Evolutionary conservation across 2,113 vertebrate species (phyloP).

Genomic region (Aramus guarauna): DNA sequence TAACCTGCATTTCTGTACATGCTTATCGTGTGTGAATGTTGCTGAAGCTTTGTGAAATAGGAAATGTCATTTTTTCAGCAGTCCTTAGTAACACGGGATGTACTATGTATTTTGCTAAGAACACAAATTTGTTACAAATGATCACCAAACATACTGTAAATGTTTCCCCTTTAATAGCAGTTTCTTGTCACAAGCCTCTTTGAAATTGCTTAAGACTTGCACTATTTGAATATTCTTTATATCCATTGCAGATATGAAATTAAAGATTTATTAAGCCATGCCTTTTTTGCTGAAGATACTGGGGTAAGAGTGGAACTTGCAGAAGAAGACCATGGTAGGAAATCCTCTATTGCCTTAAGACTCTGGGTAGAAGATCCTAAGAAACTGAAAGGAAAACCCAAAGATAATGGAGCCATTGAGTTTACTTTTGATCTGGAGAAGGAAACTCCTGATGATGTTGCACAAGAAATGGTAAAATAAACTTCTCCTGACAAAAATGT

Average conservation of each 20-base stretch:
- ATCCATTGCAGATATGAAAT: conserved; percentile 87
- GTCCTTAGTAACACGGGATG: not conserved
- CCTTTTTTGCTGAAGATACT: conserved; percentile 98
- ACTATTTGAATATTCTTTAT: conserved; percentile 14
- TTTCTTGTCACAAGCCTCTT: not conserved
- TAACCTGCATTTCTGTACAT: not conserved
- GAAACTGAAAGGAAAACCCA: conserved; percentile 98
- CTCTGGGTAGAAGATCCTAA: conserved; percentile 98
- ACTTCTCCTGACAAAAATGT: conserved; percentile 3
- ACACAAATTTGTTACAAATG: not conserved
- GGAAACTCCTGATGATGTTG: conserved; percentile 93
- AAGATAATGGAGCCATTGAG: conserved; percentile 96
- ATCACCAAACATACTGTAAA: not conserved
- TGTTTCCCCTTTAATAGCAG: not conserved
- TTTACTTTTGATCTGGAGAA: conserved; percentile 94
- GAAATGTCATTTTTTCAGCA: not conserved
- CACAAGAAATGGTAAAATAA: conserved; percentile 96
- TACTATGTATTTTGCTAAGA: not conserved
- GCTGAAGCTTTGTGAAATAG: not conserved
- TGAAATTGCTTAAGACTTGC: not conserved
- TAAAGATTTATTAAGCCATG: conserved; percentile 96
- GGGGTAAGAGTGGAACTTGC: conserved; percentile 97
- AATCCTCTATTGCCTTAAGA: conserved; percentile 91
- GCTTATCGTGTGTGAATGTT: not conserved
- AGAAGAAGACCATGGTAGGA: conserved; percentile 94